These are phyloP conservation scores for Embidobia sp. DNA, from an alignment of 2,888 invertebrate genomes.

Conservation along the genomic window DNA sequence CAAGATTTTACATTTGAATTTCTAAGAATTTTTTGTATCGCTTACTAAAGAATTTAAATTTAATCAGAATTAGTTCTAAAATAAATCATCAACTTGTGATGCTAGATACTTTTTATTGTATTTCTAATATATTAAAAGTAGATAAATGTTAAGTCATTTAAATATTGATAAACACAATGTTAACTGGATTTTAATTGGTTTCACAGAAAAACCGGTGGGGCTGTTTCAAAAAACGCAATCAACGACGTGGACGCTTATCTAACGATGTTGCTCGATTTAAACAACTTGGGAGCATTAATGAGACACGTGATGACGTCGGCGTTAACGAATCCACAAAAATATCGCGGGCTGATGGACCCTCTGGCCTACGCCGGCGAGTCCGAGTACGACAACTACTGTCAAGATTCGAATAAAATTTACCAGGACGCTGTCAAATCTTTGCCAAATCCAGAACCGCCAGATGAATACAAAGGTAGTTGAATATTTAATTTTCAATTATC, in stretches of 20 bases:
- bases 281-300: conserved; percentile 98
- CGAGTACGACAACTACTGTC: conserved; percentile 88
- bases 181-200: too few relatives aligned
- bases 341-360: conserved; percentile 77
- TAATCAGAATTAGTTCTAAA: too few relatives aligned
- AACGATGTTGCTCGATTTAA: conserved; percentile 95
- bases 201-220: conserved; percentile 65
- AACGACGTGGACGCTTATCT: conserved; percentile 94
- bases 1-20: too few relatives aligned
- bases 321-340: conserved; percentile 90
- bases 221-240: conserved; percentile 88
- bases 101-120: too few relatives aligned
- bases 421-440: conserved; percentile 91
- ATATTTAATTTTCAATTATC: too few relatives aligned
- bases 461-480: conserved; percentile 86
- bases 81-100: too few relatives aligned
- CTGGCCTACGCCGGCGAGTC: conserved; percentile 80
- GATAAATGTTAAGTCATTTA: too few relatives aligned
- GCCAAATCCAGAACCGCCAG: conserved; percentile 88
- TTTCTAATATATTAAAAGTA: too few relatives aligned
- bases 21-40: too few relatives aligned
- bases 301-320: conserved; percentile 95
- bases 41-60: too few relatives aligned
- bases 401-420: conserved; percentile 88
- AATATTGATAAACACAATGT: too few relatives aligned